Evolutionary conservation across 2,888 invertebrate species (phyloP).

Genomic region (Eretmocerus hayati): DNA sequence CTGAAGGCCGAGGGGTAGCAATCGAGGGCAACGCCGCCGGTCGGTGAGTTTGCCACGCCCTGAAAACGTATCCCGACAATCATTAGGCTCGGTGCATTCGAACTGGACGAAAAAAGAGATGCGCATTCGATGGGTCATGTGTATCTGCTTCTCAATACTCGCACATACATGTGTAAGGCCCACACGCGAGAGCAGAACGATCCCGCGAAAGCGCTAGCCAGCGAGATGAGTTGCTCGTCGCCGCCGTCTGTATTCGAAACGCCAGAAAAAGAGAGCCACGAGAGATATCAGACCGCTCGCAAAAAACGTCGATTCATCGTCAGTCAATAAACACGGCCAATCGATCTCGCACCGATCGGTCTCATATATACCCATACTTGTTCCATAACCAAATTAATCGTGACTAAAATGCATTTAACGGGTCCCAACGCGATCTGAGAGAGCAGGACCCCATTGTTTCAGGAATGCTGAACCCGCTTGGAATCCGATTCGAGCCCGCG

Average conservation of each 20-base stretch:
- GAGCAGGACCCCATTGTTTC: neutral
- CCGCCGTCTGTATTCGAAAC: conserved; percentile 12
- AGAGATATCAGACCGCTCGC: no score
- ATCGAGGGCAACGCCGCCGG: no score
- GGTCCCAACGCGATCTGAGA: neutral
- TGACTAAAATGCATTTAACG: conserved; percentile 43
- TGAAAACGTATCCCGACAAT: no score
- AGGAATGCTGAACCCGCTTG: neutral
- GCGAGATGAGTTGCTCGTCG: neutral
- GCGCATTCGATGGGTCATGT: no score
- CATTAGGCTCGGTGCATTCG: no score
- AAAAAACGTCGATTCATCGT: conserved; percentile 42
- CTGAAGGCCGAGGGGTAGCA: no score
- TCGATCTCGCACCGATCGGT: conserved; percentile 34
- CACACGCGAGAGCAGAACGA: conserved; percentile 34
- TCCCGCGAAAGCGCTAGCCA: neutral
- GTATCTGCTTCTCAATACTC: no score
- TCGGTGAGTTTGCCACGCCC: no score
- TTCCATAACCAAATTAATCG: conserved; percentile 43
- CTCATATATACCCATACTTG: neutral
- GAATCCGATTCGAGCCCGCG: no score
- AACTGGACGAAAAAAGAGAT: no score
- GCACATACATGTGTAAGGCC: no score
- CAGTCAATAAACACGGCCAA: conserved; percentile 43
- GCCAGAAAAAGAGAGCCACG: conserved; percentile 17